Percentiles rank a stretch among this genome's conserved stretches.
Conservation (phyloP, 2,113 vertebrate genomes). For the Apteryx owenii region DNA sequence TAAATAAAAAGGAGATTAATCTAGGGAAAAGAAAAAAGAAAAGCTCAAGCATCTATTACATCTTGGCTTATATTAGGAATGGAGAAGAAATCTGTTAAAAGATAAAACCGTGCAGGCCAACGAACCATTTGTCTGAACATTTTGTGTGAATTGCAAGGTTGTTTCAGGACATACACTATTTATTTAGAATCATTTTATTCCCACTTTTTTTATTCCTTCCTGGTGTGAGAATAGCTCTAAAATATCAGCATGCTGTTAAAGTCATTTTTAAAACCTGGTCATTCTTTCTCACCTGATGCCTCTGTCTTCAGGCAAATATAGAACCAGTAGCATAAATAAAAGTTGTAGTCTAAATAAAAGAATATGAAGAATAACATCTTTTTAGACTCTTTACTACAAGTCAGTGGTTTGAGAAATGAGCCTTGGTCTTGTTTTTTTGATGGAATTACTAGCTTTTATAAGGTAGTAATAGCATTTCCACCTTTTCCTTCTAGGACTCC, state of each 20-base stretch:
- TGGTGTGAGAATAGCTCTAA: neutral
- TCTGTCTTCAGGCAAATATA: neutral
- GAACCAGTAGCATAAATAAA: neutral
- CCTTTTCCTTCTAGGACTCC: fast-evolving
- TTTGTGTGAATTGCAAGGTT: neutral
- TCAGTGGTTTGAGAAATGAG: neutral
- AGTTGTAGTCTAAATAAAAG: neutral
- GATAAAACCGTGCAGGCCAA: neutral
- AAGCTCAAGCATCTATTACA: neutral
- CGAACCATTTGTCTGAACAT: neutral
- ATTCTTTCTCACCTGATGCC: neutral
- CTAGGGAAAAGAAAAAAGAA: fast-evolving
- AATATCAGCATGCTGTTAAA: neutral
- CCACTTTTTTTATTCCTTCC: neutral
- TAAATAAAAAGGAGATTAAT: neutral
- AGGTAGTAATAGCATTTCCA: neutral
- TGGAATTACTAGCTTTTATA: neutral
- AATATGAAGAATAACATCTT: fast-evolving
- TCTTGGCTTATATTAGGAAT: neutral
- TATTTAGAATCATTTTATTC: fast-evolving
- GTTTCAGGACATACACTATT: neutral
- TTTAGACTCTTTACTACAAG: neutral
- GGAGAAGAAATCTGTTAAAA: neutral
- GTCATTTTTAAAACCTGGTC: neutral
- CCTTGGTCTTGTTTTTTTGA: neutral